These are phyloP conservation scores for Phaethornis superciliosus DNA, from an alignment of 2,113 vertebrate genomes.

Conservation along the genomic window DNA sequence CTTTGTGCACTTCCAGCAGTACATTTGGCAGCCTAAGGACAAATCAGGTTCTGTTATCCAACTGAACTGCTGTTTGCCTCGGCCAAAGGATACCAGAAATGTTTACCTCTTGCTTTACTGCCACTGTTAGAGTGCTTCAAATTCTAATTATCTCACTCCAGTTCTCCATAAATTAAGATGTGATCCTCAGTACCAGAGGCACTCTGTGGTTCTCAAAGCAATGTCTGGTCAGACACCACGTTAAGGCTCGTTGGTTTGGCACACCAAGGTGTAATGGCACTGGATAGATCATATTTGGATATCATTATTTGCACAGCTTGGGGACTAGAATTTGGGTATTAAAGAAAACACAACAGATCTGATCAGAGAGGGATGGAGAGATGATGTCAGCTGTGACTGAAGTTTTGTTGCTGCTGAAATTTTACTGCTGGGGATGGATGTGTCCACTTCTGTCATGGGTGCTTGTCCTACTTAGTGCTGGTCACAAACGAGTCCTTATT, in stretches of 20 bases:
- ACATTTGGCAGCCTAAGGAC: not conserved
- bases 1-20: not conserved
- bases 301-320: not conserved
- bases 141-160: not conserved
- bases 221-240: fast-evolving
- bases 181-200: not conserved
- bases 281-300: not conserved
- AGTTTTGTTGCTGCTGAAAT: not conserved
- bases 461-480: fast-evolving
- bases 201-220: not conserved
- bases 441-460: not conserved
- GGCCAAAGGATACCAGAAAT: not conserved
- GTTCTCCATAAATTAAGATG: not conserved
- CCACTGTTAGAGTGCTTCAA: not conserved
- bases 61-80: not conserved
- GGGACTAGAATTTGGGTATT: not conserved
- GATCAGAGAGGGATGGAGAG: not conserved
- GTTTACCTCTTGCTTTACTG: not conserved
- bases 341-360: not conserved
- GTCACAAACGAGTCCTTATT: not conserved
- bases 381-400: not conserved
- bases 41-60: not conserved
- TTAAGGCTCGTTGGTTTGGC: fast-evolving
- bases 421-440: not conserved
- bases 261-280: not conserved